A percentile compares a stretch with the other conserved stretches of the same genome.
Evolutionary conservation across 2,113 vertebrate species (phyloP).

Genomic region (Lipophrys pholis): DNA sequence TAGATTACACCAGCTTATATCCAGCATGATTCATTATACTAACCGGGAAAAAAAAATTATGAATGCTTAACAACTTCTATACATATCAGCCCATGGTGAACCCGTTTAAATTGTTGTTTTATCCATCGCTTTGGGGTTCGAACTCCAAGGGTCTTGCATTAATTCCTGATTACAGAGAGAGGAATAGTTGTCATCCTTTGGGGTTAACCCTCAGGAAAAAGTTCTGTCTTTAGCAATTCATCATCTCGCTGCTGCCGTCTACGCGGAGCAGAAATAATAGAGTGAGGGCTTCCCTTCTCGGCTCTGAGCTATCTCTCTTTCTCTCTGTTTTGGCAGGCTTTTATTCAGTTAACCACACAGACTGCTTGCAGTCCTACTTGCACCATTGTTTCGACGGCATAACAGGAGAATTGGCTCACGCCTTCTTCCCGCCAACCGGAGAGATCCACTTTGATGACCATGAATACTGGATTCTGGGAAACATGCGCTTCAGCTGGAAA

Average conservation of each 20-base stretch:
- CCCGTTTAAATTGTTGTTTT: constrained; percentile 34
- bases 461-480: constrained; percentile 96
- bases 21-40: constrained; percentile 53
- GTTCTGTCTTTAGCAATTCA: constrained; percentile 43
- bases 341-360: constrained; percentile 95
- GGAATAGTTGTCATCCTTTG: constrained; percentile 36
- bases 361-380: constrained; percentile 90
- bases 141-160: constrained; percentile 32
- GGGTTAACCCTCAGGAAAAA: constrained; percentile 29
- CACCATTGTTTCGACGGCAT: constrained; percentile 98
- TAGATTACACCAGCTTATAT: constrained; percentile 41
- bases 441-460: constrained; percentile 98
- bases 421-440: constrained; percentile 93
- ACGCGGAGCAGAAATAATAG: constrained; percentile 42
- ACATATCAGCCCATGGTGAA: constrained; percentile 35
- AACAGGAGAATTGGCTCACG: constrained; percentile 95
- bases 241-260: constrained; percentile 47
- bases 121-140: constrained; percentile 31
- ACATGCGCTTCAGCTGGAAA: constrained; percentile 97
- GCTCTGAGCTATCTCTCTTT: constrained; percentile 40
- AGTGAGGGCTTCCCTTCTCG: constrained; percentile 47
- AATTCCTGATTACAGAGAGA: constrained; percentile 48
- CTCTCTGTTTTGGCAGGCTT: constrained; percentile 86
- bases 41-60: constrained; percentile 36
- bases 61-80: constrained; percentile 53